Evolutionary conservation across 2,888 invertebrate species (phyloP).

Genomic region (Machimus atricapillus): DNA sequence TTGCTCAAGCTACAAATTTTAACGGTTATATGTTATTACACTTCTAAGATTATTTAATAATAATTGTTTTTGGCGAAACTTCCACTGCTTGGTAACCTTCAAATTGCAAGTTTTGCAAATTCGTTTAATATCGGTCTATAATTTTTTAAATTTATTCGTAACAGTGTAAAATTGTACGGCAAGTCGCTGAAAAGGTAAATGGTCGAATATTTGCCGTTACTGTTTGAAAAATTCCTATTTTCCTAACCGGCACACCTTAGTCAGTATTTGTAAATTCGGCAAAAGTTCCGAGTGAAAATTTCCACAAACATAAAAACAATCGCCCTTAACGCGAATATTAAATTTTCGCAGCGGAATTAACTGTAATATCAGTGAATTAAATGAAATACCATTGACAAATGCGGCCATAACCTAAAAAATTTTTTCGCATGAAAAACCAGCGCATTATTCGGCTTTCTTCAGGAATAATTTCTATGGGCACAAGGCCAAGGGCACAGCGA

Average conservation of each 20-base stretch:
- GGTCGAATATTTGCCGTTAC: not conserved
- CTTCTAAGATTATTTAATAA: not conserved
- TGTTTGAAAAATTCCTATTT: not conserved
- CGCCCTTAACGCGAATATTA: not conserved
- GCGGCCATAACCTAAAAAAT: not conserved
- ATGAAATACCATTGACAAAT: not conserved
- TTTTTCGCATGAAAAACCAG: not conserved
- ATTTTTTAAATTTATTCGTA: not conserved
- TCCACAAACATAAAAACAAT: not conserved
- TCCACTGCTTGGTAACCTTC: not conserved
- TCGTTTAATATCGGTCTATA: not conserved
- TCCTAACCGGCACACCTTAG: not conserved
- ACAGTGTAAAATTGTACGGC: not conserved
- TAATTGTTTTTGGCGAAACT: not conserved
- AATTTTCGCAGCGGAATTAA: not conserved
- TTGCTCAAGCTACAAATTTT: not conserved
- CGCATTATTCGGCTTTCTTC: not conserved
- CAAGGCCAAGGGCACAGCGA: constrained; percentile 21
- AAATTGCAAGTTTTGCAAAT: not conserved
- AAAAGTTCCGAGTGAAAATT: not conserved
- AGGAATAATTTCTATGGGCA: not conserved
- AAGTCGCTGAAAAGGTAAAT: not conserved
- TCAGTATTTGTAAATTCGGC: not conserved
- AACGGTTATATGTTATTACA: not conserved
- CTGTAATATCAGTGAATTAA: not conserved